Evolutionary conservation across 2,797 vertebrate genomes (phyloP), one percentile per base, ranked within the genome.

Genomic region (Pseudocheirus occidentalis): DNA sequence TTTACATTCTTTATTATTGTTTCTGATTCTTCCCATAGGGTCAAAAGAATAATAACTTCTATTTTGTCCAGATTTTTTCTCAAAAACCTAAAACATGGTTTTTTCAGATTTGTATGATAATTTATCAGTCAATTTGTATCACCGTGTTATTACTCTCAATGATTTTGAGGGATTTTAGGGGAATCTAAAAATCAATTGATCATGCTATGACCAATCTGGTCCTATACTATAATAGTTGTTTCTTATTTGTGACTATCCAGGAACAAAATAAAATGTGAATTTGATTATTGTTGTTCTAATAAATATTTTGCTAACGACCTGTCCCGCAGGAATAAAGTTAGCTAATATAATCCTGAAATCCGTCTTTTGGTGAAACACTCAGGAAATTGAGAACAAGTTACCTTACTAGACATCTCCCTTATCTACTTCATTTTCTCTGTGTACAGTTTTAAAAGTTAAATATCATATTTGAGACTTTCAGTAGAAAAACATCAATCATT

Each of bases 341-440:
- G 18, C 40, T 81, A 81, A 46, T 81, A 46, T 24, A 81, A 7
- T 27, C 2, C 3, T 46, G 73, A 81, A 46, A 24, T 73, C 18
- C 29, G 24, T 46, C 9, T 81, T 81, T 27, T 81, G 40, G 40
- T 46, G 21, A 81, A 46, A 81, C 27, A 9, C 6, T 90, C 73
- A 96, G 95, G 94, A 96, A 94, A 96, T 90, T 95, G 73, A 93
- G 50, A 96, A 96, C 95, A 94, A 97, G 89, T 27, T 91, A 62
- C 62, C 59, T 96, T 90, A 91, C 0, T 93, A 95, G 94, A 59
- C 73, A 54, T 73, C 92, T 96, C 31, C 4, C 66, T 96, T 95
- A 96, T 95, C 91, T 21, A 55, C 52, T 94, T 96, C 59, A 90
- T 95, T 96, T 94, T 66, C 90, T n/a, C n/a, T 52, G 53, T 54